Base-by-base conservation (phyloP, 2,797 vertebrate genomes). In the Sylvia borin region DNA sequence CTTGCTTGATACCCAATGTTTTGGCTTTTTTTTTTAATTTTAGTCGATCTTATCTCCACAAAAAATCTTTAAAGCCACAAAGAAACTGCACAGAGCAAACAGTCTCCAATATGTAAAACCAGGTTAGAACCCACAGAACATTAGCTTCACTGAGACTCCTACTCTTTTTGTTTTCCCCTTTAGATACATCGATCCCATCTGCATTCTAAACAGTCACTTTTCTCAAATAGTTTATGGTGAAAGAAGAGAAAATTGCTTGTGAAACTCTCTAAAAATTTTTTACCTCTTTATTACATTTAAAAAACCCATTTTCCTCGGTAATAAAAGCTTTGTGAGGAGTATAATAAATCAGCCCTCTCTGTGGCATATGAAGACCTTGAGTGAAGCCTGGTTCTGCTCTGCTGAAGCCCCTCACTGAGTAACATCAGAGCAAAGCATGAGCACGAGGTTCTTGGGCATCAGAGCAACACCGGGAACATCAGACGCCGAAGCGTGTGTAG, bases 391-490 rank as follows among this genome's bases (percentile, higher is more conserved):
- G 54, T 95, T 94, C 81, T 76, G 62, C 74, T 92, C 70, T 88
- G 85, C 80, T 90, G 54, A 91, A 85, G 76, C 76, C 48, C 61
- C 8, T 29, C 51, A 31, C 60, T 3, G 8, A 65, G 79, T 91
- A 96, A 87, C 92, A 93, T 88, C 90, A 90, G 71, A 96, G 36
- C 77, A 32, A 78, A 90, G 90, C 4, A 16, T 1, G 60, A 92
- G 88, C 82, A 84, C 38, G 75, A 93, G 92, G 64, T 90, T 73
- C 91, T 51, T 1, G 4, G 81, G 88, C 95, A 94, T 92, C 91
- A 94, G 81, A 94, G 93, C 83, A 86, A 75, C 92, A 85, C 84
- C 2, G 58, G 91, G 88, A 95, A 97, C 95, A 97, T 94, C 94
- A 96, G 92, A 97, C 84, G 2, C 72, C 43, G 57, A 68, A 95